Evolutionary conservation across 2,797 vertebrate genomes (phyloP), one percentile per base, ranked within the genome.

Genomic region (Prunella strophiata): DNA sequence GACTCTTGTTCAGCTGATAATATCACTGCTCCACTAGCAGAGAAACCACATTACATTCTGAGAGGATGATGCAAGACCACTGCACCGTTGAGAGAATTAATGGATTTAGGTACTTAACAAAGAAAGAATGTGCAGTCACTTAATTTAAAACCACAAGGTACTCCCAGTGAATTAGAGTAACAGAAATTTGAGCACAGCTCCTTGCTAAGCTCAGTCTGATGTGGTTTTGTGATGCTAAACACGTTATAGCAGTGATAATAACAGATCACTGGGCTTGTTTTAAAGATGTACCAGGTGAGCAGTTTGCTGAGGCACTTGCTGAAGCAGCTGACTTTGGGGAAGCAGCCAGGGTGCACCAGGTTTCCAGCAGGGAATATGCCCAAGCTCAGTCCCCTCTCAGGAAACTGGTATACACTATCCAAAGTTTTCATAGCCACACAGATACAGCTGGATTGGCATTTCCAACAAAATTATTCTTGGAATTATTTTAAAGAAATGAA

Each of bases 141-240:
- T 63, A 16, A 92, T 67, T 94, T 82, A 66, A 96, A 93, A 75
- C 65, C 72, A 71, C 45, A 74, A 2, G 2, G 6, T 52, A 42
- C 38, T 81, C 59, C 45, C 3, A 3, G 59, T 66, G n/a, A 89
- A 85, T 79, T 34, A 76, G 18, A 82, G 8, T 15, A 79, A 82
- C 42, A 79, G 21, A 78, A 52, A 74, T 38, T 16, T 21, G 50
- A 94, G 72, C 42, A 63, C 48, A 47, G 74, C 29, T 81, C 70
- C 68, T 62, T 18, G 20, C 51, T 95, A 17, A 94, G 38, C 30
- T 75, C 3, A 0, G 27, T 62, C 59, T 88, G 67, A 90, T 78
- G 90, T 74, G 74, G 67, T 48, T 90, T 90, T 76, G 78, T 63
- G 73, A 91, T 73, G 36, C 67, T 50, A 34, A 78, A 48, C 36